Evolutionary conservation across 2,888 invertebrate genomes (phyloP).

Genomic region (Linnaemya tessellans): DNA sequence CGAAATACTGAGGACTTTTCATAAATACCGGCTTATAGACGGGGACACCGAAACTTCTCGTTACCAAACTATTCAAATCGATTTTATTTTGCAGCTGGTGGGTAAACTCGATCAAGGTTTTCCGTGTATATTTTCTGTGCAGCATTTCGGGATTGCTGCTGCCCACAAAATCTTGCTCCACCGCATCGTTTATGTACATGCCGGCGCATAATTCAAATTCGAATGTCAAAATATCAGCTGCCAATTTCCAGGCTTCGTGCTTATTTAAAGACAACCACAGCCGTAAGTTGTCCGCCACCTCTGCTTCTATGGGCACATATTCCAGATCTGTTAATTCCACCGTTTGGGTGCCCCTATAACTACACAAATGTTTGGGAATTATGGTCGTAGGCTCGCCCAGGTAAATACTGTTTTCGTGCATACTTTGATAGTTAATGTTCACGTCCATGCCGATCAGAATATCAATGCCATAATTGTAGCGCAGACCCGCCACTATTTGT

Average conservation of each 20-base stretch:
- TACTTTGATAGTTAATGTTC: constrained; percentile 76
- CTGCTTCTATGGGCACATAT: constrained; percentile 75
- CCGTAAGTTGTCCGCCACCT: constrained; percentile 77
- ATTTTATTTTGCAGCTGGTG: constrained; percentile 74
- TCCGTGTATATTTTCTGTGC: constrained; percentile 76
- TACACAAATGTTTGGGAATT: constrained; percentile 77
- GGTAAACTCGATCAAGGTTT: constrained; percentile 75
- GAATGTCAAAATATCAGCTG: constrained; percentile 78
- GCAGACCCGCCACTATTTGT: constrained; percentile 75
- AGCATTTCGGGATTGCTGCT: constrained; percentile 67
- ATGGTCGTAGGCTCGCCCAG: constrained; percentile 78
- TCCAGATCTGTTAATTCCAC: constrained; percentile 73
- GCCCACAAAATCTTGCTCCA: constrained; percentile 63
- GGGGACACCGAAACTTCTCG: constrained; percentile 75
- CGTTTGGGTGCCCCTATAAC: constrained; percentile 68
- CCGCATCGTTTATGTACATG: constrained; percentile 71
- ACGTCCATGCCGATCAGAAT: constrained; percentile 80
- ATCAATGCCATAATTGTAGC: constrained; percentile 78
- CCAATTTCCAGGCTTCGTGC: constrained; percentile 76
- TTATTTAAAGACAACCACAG: constrained; percentile 77
- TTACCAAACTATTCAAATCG: constrained; percentile 77
- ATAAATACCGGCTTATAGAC: constrained; percentile 79
- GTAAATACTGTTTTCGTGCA: constrained; percentile 79
- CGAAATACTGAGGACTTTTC: constrained; percentile 77
- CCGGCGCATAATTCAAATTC: constrained; percentile 78